Evolutionary conservation across 2,888 invertebrate genomes (phyloP).

Genomic region (Parascotia fuliginaria): DNA sequence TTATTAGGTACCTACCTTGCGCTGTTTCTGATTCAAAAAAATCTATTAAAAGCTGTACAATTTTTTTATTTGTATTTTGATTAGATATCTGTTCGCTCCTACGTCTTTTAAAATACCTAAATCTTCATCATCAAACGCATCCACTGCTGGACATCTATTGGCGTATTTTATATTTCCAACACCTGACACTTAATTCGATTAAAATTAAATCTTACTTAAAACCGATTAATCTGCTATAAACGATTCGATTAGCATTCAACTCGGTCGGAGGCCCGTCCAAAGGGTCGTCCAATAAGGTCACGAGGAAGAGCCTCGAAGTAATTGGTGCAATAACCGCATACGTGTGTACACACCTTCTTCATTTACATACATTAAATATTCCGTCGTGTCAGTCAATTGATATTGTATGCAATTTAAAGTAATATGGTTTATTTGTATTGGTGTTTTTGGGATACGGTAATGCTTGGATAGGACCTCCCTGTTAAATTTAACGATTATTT

Average conservation of each 20-base stretch:
- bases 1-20: too few species aligned
- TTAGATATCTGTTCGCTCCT: too few species aligned
- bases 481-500: too few species aligned
- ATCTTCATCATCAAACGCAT: too few species aligned
- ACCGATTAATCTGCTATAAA: slow-evolving; percentile 36
- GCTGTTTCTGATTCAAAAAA: too few species aligned
- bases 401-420: slow-evolving; percentile 7
- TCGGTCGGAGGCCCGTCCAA: slow-evolving; percentile 29
- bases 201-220: slow-evolving; percentile 26
- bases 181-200: slow-evolving; percentile 5
- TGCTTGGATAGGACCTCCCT: too few species aligned
- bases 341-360: slow-evolving; percentile 11
- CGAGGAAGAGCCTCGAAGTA: slow-evolving; percentile 29
- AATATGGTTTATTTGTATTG: not conserved
- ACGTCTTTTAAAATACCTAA: too few species aligned
- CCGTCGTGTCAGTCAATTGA: slow-evolving; percentile 9
- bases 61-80: too few species aligned
- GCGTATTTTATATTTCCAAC: too few species aligned
- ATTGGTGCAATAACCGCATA: slow-evolving; percentile 32
- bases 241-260: slow-evolving; percentile 34
- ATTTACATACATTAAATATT: slow-evolving; percentile 15
- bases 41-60: too few species aligned
- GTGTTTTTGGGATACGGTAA: not conserved
- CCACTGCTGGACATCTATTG: too few species aligned
- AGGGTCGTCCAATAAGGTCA: slow-evolving; percentile 39